These are phyloP conservation scores for Pardosa pseudoannulata DNA, from an alignment of 2,888 invertebrate species.

Conservation along the genomic window DNA sequence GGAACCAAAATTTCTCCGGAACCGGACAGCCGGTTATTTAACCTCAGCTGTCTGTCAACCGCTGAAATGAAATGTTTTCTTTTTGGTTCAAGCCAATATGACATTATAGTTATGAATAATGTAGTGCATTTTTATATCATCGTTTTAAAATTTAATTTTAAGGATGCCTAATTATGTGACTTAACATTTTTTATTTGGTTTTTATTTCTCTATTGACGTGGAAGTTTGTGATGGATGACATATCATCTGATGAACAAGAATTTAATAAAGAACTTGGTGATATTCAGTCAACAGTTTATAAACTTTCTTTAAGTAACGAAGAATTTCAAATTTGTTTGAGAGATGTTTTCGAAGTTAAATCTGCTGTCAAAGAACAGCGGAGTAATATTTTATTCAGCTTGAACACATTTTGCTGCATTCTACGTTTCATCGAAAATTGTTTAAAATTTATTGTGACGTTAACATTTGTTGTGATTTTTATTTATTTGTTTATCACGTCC, in stretches of 20 bases:
- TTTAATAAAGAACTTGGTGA: background rate
- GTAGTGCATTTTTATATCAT: background rate
- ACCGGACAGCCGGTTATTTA: no score
- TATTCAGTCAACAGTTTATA: background rate
- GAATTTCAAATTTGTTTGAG: background rate
- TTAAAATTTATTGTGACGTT: conserved; percentile 39
- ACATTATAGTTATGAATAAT: background rate
- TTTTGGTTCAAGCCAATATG: no score
- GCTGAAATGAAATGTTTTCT: background rate
- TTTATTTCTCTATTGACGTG: background rate
- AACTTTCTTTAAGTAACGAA: background rate
- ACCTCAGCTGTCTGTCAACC: no score
- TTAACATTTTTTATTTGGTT: background rate
- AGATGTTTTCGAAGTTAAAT: background rate
- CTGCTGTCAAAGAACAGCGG: background rate
- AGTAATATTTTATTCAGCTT: background rate
- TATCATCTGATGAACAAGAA: background rate
- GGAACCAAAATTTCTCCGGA: no score
- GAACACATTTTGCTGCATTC: background rate
- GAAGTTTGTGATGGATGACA: background rate
- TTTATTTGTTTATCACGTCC: conserved; percentile 66
- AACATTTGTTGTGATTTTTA: conserved; percentile 32
- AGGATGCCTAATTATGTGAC: background rate
- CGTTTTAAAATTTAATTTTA: conserved; percentile 2
- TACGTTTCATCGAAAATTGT: conserved; percentile 9